Percentiles rank a stretch among this genome's conserved stretches.
phyloP scores from a whole-genome alignment of 2,888 invertebrate species.

The Pandemis heparana region DNA sequence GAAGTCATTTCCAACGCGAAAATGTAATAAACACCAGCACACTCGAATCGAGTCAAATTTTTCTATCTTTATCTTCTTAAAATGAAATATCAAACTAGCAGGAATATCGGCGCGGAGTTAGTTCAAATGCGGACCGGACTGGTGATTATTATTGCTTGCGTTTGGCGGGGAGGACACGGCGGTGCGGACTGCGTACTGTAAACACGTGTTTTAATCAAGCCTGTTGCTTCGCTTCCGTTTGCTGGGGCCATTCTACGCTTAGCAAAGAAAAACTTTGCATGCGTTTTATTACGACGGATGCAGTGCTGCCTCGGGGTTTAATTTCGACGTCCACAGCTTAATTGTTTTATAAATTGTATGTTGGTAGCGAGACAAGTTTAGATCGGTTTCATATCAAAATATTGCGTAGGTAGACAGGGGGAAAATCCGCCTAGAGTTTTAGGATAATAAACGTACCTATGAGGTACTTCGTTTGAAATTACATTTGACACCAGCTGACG shows the following conservation, averaged over 20 bases:
- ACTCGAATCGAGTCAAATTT: too few relatives aligned
- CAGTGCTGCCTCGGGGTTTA: conserved; percentile 76
- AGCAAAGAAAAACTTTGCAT: conserved; percentile 86
- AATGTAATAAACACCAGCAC: background rate
- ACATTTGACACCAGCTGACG: too few relatives aligned
- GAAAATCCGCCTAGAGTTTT: background rate
- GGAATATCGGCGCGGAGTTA: background rate
- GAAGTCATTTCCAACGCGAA: background rate
- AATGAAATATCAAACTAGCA: background rate
- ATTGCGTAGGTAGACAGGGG: background rate
- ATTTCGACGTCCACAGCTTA: conserved; percentile 77
- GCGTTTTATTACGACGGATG: conserved; percentile 84
- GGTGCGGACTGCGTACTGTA: conserved; percentile 71
- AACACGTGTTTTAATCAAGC: conserved; percentile 86
- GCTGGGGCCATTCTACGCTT: conserved; percentile 75
- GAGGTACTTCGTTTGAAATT: background rate
- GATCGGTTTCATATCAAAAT: conserved; percentile 4
- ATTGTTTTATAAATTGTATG: conserved; percentile 72
- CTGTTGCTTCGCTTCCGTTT: conserved; percentile 83
- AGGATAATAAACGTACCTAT: background rate
- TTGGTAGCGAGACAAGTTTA: background rate
- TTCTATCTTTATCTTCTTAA: too few relatives aligned
- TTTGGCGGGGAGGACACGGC: conserved; percentile 66
- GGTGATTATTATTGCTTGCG: conserved; percentile 68
- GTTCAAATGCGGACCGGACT: background rate